Conservation (phyloP, 64 coral and sea anemone species). For the Trachythela sp. region DNA sequence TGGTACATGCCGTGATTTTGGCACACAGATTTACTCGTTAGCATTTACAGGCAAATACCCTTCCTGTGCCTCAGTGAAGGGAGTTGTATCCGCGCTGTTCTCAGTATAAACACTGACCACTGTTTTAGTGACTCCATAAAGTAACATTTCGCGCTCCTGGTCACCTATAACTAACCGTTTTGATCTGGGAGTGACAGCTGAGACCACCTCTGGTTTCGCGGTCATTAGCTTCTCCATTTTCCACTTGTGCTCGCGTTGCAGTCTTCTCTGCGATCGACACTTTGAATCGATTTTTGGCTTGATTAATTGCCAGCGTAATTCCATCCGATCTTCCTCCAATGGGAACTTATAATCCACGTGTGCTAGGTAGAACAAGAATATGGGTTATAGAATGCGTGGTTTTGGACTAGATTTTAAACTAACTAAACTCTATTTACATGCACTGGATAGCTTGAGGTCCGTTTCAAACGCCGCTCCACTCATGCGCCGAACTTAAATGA, state of each 20-base stretch:
- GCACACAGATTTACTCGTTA: not conserved
- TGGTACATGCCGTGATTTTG: not conserved
- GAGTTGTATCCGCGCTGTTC: not conserved
- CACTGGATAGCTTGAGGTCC: no score
- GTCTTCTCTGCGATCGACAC: slow-evolving; percentile 72
- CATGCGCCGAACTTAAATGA: no score
- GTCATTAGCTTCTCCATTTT: not conserved
- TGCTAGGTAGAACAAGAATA: slow-evolving; percentile 25
- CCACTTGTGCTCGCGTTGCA: slow-evolving; percentile 66
- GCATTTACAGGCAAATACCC: not conserved
- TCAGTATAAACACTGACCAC: slow-evolving; percentile 4
- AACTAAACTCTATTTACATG: no score
- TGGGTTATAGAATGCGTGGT: not conserved
- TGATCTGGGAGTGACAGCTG: not conserved
- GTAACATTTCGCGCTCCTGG: not conserved
- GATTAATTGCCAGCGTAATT: slow-evolving; percentile 80
- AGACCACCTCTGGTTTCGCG: not conserved
- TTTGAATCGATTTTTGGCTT: slow-evolving; percentile 88
- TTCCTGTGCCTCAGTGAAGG: not conserved
- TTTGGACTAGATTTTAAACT: no score
- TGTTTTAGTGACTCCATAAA: not conserved
- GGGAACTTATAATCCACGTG: slow-evolving; percentile 96
- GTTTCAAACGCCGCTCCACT: no score
- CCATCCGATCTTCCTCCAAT: slow-evolving; percentile 66
- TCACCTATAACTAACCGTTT: not conserved